Evolutionary conservation across 2,888 invertebrate species (phyloP), one percentile per base, ranked within the genome.

Genomic region (Nymphalis c-album): DNA sequence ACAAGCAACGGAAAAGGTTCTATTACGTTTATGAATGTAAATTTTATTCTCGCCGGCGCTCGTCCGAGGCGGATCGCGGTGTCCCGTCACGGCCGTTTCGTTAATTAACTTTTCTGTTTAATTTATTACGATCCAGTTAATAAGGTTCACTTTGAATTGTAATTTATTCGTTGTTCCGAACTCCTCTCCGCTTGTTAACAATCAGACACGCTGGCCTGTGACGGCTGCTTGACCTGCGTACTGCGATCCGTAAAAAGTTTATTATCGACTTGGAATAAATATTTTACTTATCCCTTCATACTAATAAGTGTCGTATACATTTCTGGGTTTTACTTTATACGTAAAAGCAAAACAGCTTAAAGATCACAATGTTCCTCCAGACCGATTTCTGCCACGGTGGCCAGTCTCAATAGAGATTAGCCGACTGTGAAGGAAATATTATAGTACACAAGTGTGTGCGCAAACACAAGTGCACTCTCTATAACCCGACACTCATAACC

Each of bases 71-170:
- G n/a, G n/a, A n/a, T n/a, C n/a, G n/a, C n/a, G 46, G 60, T 60
- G 64, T 71, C 67, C 58, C 70, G 65, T 71, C 71, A 65, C 65
- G 70, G 67, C 48, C 71, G 71, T 71, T 71, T 62, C 65, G 69
- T 71, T 73, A 73, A 73, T 73, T 71, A 73, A 67, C 69, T 71
- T 71, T 69, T 65, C 65, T 55, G 65, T 58, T 64, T 61, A 71
- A 71, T 73, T 73, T 69, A 72, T 72, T 64, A 51, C 67, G 68
- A 71, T 67, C 62, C 67, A 45, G 67, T 68, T 69, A 72, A 72
- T 71, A 69, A 71, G 67, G 68, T 53, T 66, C 67, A 47, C 51
- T 72, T 69, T 69, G 46, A 69, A 66, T 60, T 63, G 68, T 63
- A 55, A 71, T 72, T 72, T 71, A 72, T 72, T 63, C 66, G 64